Evolutionary conservation across 2,888 invertebrate genomes (phyloP).

Genomic region (Malthinus flaveolus): DNA sequence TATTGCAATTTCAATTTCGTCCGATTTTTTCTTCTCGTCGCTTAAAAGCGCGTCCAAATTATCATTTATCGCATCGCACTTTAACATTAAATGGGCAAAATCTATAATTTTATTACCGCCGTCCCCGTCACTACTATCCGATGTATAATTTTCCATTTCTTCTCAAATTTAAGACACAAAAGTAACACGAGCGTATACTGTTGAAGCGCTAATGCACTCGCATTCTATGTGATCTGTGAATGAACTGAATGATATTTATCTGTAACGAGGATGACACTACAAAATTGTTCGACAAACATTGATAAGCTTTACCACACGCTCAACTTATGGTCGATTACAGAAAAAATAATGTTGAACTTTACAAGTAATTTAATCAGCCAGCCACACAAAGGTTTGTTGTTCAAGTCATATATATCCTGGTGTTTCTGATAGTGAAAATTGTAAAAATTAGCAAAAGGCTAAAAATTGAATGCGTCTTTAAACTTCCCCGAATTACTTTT

Average conservation of each 20-base stretch:
- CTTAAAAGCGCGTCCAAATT: slow-evolving; percentile 64
- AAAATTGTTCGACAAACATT: slow-evolving; percentile 1
- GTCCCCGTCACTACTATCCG: slow-evolving; percentile 75
- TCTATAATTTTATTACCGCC: slow-evolving; percentile 71
- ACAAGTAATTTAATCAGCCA: too few species aligned
- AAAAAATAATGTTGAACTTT: too few species aligned
- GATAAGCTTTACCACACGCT: slow-evolving; percentile 3
- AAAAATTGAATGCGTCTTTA: too few species aligned
- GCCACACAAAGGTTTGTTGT: too few species aligned
- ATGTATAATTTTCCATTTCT: slow-evolving; percentile 65
- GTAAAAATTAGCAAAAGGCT: too few species aligned
- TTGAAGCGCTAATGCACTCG: not conserved
- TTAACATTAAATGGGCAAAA: slow-evolving; percentile 65
- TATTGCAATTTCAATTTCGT: slow-evolving; percentile 72
- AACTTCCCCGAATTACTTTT: too few species aligned
- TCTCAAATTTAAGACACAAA: not conserved
- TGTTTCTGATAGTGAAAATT: too few species aligned
- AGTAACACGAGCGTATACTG: not conserved
- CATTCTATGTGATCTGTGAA: not conserved
- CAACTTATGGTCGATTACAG: not conserved
- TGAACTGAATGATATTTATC: slow-evolving; percentile 3
- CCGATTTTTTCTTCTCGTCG: slow-evolving; percentile 62
- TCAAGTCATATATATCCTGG: too few species aligned
- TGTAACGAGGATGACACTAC: not conserved
- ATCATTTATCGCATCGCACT: slow-evolving; percentile 62